Conservation (phyloP, 1,140 invertebrate species). For the Carposina sasakii region DNA sequence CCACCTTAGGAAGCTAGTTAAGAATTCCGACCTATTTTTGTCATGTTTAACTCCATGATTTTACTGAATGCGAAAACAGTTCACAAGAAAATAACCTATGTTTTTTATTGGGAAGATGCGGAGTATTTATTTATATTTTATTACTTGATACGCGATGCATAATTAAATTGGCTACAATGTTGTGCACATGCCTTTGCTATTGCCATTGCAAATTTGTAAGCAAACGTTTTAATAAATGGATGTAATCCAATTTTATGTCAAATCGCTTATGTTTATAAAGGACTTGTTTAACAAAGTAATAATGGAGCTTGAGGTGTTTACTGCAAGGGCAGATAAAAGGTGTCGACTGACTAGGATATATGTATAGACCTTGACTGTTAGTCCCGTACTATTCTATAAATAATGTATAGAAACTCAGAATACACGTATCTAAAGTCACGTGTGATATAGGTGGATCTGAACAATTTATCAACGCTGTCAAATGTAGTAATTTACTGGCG, state of each 20-base stretch:
- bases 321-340: background rate
- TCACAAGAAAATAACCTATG: constrained; percentile 34
- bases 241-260: background rate
- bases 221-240: too few species aligned
- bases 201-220: too few species aligned
- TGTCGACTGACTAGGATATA: background rate
- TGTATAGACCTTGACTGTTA: too few species aligned
- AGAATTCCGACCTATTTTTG: constrained; percentile 42
- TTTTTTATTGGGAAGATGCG: too few species aligned
- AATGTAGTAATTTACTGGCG: constrained; percentile 21
- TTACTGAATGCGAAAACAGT: constrained; percentile 41
- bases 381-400: constrained; percentile 16
- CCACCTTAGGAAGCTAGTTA: constrained; percentile 54
- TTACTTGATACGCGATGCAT: too few species aligned
- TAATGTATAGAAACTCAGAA: constrained; percentile 15
- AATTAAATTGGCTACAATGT: too few species aligned
- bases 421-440: constrained; percentile 11
- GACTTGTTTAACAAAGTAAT: background rate
- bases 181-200: too few species aligned
- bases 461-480: constrained; percentile 24
- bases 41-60: constrained; percentile 48
- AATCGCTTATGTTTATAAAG: background rate
- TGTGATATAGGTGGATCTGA: constrained; percentile 13
- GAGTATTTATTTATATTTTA: too few species aligned
- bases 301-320: background rate